phyloP scores from a whole-genome alignment of 2,113 vertebrate species.

The Zingel zingel region DNA sequence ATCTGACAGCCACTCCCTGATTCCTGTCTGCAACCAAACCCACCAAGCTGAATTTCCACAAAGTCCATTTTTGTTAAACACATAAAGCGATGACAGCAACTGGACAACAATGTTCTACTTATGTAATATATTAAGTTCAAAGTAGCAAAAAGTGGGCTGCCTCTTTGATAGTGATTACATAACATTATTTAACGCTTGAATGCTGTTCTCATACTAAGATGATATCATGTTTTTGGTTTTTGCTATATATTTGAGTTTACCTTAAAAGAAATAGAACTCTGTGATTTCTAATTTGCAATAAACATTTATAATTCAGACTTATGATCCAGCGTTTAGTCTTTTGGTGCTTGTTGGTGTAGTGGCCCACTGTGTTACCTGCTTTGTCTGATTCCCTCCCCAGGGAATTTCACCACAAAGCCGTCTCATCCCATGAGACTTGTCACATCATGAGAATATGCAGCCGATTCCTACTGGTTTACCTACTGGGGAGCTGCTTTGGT shows the following conservation, averaged over 20 bases:
- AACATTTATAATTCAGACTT: background rate
- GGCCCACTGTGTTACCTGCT: conserved; percentile 15
- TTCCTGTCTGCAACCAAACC: conserved; percentile 22
- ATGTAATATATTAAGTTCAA: background rate
- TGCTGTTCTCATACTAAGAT: background rate
- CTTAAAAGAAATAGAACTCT: background rate
- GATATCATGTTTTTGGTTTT: background rate
- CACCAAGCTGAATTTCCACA: background rate
- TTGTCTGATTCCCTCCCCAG: conserved; percentile 56
- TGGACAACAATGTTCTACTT: background rate
- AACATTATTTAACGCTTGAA: too few relatives aligned
- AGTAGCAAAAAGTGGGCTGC: background rate
- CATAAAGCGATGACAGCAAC: background rate
- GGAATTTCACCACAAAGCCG: conserved; percentile 40
- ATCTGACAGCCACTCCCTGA: conserved; percentile 61
- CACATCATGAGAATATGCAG: conserved; percentile 63
- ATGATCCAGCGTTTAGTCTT: background rate
- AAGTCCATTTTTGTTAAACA: background rate
- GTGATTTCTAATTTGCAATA: background rate
- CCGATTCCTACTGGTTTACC: conserved; percentile 71
- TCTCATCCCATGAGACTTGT: conserved; percentile 56
- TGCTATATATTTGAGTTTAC: background rate
- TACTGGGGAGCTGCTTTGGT: conserved; percentile 58
- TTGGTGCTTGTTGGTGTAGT: background rate
- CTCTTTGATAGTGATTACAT: background rate